These are phyloP conservation scores for Siniperca chuatsi DNA, from an alignment of 2,113 vertebrate species.

Conservation along the genomic window DNA sequence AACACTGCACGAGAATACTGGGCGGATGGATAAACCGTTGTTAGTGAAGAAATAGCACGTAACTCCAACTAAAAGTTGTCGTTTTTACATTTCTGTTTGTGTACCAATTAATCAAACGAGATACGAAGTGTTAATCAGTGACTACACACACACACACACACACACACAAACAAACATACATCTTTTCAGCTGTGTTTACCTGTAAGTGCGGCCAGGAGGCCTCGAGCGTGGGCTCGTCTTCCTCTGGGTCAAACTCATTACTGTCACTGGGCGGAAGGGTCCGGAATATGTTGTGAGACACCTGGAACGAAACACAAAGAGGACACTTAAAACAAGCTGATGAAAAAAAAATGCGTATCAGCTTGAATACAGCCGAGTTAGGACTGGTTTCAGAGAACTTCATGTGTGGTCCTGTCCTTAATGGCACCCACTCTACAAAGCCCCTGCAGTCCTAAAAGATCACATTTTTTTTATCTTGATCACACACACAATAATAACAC, in stretches of 20 bases:
- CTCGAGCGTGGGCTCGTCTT: constrained; percentile 98
- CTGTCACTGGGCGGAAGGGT: constrained; percentile 99
- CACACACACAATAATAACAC: neutral
- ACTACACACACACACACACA: neutral
- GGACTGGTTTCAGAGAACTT: no score
- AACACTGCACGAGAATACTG: neutral
- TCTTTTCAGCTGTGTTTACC: constrained; percentile 73
- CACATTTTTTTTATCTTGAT: neutral
- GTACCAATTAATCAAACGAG: neutral
- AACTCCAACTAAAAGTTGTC: neutral
- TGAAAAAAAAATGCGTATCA: neutral
- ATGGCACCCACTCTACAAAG: no score
- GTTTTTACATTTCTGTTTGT: neutral
- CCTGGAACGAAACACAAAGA: constrained; percentile 75
- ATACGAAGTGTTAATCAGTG: neutral
- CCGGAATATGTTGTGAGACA: constrained; percentile 99
- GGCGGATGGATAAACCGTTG: no score
- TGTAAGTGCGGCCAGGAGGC: constrained; percentile 99
- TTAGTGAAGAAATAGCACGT: neutral
- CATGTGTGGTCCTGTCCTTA: neutral
- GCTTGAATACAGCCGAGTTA: no score
- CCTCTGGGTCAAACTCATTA: constrained; percentile 99
- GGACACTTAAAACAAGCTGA: neutral
- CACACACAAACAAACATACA: neutral
- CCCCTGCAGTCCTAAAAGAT: neutral